Conservation (phyloP, 2,797 vertebrate species). For the Neomorphus geoffroyi region DNA sequence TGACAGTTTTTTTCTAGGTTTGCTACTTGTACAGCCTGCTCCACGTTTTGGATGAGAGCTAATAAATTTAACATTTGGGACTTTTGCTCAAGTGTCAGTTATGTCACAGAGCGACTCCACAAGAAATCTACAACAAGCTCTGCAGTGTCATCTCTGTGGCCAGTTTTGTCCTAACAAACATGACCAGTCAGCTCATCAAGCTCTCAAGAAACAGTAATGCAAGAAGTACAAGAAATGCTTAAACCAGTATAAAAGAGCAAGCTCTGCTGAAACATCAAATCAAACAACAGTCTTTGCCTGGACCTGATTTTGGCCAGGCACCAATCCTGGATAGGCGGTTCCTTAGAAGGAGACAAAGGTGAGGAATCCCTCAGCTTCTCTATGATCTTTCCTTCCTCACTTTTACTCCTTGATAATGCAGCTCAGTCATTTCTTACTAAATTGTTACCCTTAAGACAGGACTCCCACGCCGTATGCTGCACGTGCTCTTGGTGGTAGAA, state of each 20-base stretch:
- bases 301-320: neutral
- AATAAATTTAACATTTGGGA: neutral
- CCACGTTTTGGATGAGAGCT: neutral
- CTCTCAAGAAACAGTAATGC: accelerated
- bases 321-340: neutral
- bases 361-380: neutral
- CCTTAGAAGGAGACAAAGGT: neutral
- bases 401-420: neutral
- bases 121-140: neutral
- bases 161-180: neutral
- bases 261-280: neutral
- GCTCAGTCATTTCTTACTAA: neutral
- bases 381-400: neutral
- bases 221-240: neutral
- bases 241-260: accelerated
- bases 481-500: accelerated
- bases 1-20: neutral
- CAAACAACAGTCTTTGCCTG: neutral
- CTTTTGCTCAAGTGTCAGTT: neutral
- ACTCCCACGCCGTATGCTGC: accelerated
- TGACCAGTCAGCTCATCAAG: neutral
- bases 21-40: neutral
- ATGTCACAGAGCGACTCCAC: neutral
- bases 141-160: accelerated
- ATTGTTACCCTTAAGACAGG: neutral